Percentiles rank a stretch among this genome's conserved stretches.
Evolutionary conservation across 2,888 invertebrate genomes (phyloP).

Genomic region (Cheilosia impressa): DNA sequence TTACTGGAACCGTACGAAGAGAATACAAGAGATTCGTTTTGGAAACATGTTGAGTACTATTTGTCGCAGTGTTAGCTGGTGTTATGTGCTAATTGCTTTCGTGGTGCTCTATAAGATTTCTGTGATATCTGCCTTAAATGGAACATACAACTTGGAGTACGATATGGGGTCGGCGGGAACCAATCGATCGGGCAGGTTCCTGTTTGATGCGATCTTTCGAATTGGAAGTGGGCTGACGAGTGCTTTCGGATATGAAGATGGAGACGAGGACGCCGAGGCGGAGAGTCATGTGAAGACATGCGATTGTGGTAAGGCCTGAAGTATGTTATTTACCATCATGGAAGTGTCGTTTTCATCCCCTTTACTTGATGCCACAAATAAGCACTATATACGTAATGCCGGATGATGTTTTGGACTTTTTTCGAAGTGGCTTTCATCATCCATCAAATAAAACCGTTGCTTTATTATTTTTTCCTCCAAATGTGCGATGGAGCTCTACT

Average conservation of each 20-base stretch:
- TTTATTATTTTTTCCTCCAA: too few relatives aligned
- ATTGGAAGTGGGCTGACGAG: conserved; percentile 84
- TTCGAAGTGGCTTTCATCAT: too few relatives aligned
- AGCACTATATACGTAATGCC: too few relatives aligned
- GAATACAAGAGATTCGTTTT: conserved; percentile 1
- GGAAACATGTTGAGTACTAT: conserved; percentile 59
- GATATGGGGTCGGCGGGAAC: conserved; percentile 22
- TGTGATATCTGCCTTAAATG: conserved; percentile 62
- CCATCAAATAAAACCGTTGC: too few relatives aligned
- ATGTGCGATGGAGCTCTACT: too few relatives aligned
- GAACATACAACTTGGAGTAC: conserved; percentile 33
- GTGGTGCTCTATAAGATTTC: conserved; percentile 51
- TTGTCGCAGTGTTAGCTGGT: conserved; percentile 45
- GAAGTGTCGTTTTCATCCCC: too few relatives aligned
- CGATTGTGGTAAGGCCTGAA: conserved; percentile 88
- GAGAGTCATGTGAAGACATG: conserved; percentile 87
- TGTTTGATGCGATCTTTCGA: conserved; percentile 90
- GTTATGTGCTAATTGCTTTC: conserved; percentile 50
- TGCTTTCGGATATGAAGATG: conserved; percentile 85
- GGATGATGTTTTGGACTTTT: too few relatives aligned
- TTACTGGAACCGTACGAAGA: conserved; percentile 2
- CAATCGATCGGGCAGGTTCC: conserved; percentile 87
- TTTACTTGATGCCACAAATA: too few relatives aligned
- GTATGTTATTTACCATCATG: too few relatives aligned
- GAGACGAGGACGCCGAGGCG: conserved; percentile 86